These are phyloP conservation scores for Sinohyriopsis cumingii DNA, from an alignment of 2,888 invertebrate species.

Conservation along the genomic window DNA sequence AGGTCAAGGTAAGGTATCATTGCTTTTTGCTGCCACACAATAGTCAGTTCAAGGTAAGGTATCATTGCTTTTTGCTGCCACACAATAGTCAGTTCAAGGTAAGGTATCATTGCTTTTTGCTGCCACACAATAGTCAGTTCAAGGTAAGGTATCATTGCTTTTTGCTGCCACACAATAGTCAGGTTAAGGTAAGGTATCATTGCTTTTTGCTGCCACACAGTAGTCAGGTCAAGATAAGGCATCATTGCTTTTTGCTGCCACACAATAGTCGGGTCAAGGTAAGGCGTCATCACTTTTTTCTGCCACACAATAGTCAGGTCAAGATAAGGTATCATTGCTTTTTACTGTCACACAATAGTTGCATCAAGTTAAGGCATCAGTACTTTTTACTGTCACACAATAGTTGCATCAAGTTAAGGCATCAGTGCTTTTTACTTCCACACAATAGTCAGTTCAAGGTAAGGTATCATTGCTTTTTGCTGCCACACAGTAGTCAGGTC, in stretches of 20 bases:
- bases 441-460: slow-evolving; percentile 83
- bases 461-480: slow-evolving; percentile 30
- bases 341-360: slow-evolving; percentile 72
- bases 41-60: slow-evolving; percentile 83
- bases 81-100: no score
- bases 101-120: no score
- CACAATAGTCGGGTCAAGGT: slow-evolving; percentile 83
- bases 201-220: not conserved
- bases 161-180: slow-evolving; percentile 72
- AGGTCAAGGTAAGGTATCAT: slow-evolving; percentile 80
- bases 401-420: no score
- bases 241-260: not conserved
- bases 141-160: slow-evolving; percentile 76
- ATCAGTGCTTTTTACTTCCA: no score
- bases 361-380: slow-evolving; percentile 80
- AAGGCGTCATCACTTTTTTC: slow-evolving; percentile 30
- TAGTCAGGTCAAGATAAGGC: slow-evolving; percentile 80
- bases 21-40: not conserved
- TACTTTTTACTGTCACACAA: not conserved
- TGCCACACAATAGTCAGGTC: slow-evolving; percentile 74
- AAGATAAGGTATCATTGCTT: slow-evolving; percentile 76
- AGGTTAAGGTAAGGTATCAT: slow-evolving; percentile 80
- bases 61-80: not conserved
- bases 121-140: slow-evolving; percentile 77
- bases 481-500: slow-evolving; percentile 77